Base-by-base conservation (phyloP, 2,113 vertebrate species). In the Prionailurus bengalensis region DNA sequence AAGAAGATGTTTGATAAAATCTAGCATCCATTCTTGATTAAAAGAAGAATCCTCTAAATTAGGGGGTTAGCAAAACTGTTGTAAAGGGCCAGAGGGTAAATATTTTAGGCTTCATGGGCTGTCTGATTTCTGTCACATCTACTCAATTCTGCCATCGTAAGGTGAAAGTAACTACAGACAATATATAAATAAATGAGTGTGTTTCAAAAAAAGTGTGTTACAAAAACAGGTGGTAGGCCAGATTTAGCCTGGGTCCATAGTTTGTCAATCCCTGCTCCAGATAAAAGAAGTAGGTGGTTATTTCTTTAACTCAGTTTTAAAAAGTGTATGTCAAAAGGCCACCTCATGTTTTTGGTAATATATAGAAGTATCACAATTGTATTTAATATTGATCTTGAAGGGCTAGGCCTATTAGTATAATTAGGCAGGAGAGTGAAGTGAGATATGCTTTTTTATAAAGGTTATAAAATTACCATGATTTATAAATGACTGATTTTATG, bases 91-190 rank as follows among this genome's bases (percentile, higher is more conserved):
- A 71, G 61, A 63, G 25, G 25, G 21, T 70, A 61, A 39, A 74
- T 95, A 65, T 83, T 66, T 95, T 91, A 36, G 70, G 65, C 66
- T 92, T 92, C 70, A 29, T 92, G 51, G n/a, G 29, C 21, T 79
- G 16, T 45, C 23, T 39, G 85, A 15, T 73, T 45, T 83, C 76
- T 80, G 21, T 80, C 45, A 80, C 29, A n/a, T 1, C 5, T 73
- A 19, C 21, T 92, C 21, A 83, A 2, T 55, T 76, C 31, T 71
- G 14, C 65, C 19, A 70, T n/a, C 45, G 29, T 73, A 42, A 45
- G 31, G 51, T 42, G 36, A 84, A 82, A 45, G n/a, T 33, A 76
- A 45, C 68, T 42, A 42, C 6, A 39, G 48, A 85, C 10, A 70
- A 45, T 48, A 68, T 5, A 68, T 1, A 88, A 73, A 9, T 66